Base-by-base conservation (phyloP, 2,797 vertebrate species). In the Micrastur ruficollis region DNA sequence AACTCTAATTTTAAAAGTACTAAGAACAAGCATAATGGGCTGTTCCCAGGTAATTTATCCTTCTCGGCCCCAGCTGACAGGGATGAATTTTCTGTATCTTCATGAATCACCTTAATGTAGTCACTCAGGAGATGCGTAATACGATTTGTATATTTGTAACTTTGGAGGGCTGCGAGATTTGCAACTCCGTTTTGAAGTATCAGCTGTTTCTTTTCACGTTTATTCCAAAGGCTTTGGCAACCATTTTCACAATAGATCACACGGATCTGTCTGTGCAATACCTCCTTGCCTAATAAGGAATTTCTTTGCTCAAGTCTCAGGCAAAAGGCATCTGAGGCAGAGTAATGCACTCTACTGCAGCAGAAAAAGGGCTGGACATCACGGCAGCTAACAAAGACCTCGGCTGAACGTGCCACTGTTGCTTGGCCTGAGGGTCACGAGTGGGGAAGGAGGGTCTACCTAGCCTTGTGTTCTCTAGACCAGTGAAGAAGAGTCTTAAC, bases 81-180 rank as follows among this genome's bases (percentile, higher is more conserved):
- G 86, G 93, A 89, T 49, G 47, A 97, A 95, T 97, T 95, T 96
- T 91, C 92, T 94, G 23, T n/a, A 74, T 93, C 95, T 96, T 94
- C 94, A 97, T 94, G 96, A 97, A 97, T 97, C 96, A 97, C 78
- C 88, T 95, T 96, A 97, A 95, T 85, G 91, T 73, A 95, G 86
- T 97, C 78, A 70, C 81, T 56, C 56, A 74, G 72, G 89, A 95
- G 93, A 96, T 95, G 91, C 85, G 79, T 86, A 84, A 92, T 86
- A 70, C 59, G 27, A 63, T 83, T 84, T 74, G 94, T 67, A 72
- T 95, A 95, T 97, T 95, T 97, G 71, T 93, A 96, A 90, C 66
- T 67, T 89, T 47, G 14, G 47, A 71, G 32, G 40, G 36, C 78
- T 97, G 40, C 84, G 95, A 97, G 89, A 87, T 89, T 92, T 93